These are phyloP conservation scores for Progne subis DNA, from an alignment of 2,113 vertebrate genomes.

Conservation along the genomic window DNA sequence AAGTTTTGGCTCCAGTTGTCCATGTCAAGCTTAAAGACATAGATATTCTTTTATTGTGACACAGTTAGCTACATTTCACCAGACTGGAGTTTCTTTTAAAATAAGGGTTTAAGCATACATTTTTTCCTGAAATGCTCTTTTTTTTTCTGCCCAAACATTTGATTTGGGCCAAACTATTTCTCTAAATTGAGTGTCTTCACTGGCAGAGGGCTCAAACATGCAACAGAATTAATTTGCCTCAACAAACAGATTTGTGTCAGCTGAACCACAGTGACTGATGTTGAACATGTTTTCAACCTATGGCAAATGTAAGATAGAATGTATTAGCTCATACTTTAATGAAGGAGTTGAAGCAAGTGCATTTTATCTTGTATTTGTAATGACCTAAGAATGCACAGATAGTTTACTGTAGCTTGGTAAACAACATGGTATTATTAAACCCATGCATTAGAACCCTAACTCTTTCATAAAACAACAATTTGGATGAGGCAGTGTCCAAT, in stretches of 20 bases:
- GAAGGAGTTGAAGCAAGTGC: slow-evolving; percentile 39
- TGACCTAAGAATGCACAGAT: slow-evolving; percentile 38
- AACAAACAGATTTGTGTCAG: slow-evolving; percentile 25
- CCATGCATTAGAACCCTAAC: neutral
- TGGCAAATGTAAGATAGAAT: slow-evolving; percentile 34
- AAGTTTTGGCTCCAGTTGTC: neutral
- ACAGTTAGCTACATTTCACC: neutral
- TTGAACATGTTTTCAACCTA: slow-evolving; percentile 15
- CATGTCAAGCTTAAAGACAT: neutral
- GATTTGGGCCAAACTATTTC: neutral
- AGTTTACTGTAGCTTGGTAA: slow-evolving; percentile 48
- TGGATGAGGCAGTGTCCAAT: slow-evolving; percentile 34
- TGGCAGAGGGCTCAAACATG: neutral
- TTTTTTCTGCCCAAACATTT: neutral
- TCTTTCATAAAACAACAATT: slow-evolving; percentile 53
- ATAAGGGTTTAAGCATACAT: neutral
- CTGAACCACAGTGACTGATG: neutral
- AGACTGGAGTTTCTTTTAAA: neutral
- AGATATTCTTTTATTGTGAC: neutral
- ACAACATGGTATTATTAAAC: slow-evolving; percentile 45
- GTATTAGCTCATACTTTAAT: slow-evolving; percentile 59
- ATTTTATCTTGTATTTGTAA: slow-evolving; percentile 59
- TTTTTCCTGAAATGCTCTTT: neutral
- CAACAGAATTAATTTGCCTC: slow-evolving; percentile 14
- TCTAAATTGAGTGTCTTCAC: neutral